phyloP scores from a whole-genome alignment of 2,888 invertebrate species.

The Phaedon cochleariae region DNA sequence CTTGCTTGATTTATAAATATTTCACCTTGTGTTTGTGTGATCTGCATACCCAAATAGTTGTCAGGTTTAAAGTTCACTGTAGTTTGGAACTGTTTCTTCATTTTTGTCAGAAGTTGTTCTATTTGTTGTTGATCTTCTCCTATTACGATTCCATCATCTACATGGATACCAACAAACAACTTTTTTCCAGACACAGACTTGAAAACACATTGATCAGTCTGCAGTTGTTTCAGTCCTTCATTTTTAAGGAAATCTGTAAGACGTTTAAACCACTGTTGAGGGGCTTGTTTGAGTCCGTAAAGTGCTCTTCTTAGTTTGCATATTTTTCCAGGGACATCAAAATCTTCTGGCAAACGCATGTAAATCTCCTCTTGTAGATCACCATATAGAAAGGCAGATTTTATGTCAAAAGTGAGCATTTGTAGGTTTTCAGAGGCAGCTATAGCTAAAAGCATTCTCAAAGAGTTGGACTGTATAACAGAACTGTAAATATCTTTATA shows the following conservation, averaged over 20 bases:
- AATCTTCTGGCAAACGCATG: constrained; percentile 6
- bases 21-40: not conserved
- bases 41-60: constrained; percentile 1
- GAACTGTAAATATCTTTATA: constrained; percentile 26
- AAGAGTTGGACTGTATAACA: constrained; percentile 14
- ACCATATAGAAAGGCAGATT: not conserved
- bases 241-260: not conserved
- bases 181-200: not conserved
- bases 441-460: constrained; percentile 23
- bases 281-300: constrained; percentile 9
- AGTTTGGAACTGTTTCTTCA: not conserved
- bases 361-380: constrained; percentile 3
- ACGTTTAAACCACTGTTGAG: not conserved
- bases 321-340: not conserved
- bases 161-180: not conserved
- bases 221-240: not conserved
- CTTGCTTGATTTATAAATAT: not conserved
- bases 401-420: constrained; percentile 5
- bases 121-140: not conserved
- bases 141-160: not conserved
- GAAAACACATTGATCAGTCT: not conserved
- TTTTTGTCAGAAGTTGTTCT: not conserved
- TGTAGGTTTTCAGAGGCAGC: not conserved
- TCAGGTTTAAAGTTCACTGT: not conserved
- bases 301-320: not conserved